These are phyloP conservation scores for Piezodorus guildinii DNA, from an alignment of 1,140 invertebrate genomes.

Conservation along the genomic window DNA sequence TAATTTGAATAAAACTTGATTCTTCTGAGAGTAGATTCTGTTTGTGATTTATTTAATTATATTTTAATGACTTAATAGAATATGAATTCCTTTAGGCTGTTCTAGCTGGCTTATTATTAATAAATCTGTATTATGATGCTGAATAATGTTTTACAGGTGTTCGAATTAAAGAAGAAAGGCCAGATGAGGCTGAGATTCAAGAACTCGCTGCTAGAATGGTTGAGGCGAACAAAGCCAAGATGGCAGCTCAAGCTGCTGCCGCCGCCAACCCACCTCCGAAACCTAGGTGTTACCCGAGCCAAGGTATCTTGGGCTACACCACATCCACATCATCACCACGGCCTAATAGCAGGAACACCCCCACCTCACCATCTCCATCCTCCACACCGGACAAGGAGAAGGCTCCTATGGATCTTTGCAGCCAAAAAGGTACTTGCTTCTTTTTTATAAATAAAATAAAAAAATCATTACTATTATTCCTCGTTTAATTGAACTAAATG, in stretches of 20 bases:
- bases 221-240: constrained; percentile 69
- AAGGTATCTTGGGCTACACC: constrained; percentile 48
- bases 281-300: constrained; percentile 31
- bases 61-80: too few relatives aligned
- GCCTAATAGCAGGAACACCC: not conserved
- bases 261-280: not conserved
- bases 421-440: constrained; percentile 18
- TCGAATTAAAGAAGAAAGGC: constrained; percentile 53
- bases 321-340: constrained; percentile 32
- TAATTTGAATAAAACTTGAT: too few relatives aligned
- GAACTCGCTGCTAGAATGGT: constrained; percentile 75
- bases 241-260: constrained; percentile 37
- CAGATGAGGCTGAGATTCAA: constrained; percentile 72
- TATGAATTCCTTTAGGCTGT: too few relatives aligned
- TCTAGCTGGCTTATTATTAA: too few relatives aligned
- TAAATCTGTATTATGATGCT: too few relatives aligned
- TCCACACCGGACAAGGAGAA: constrained; percentile 13
- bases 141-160: constrained; percentile 5
- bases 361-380: not conserved
- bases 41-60: too few relatives aligned
- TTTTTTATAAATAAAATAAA: too few relatives aligned
- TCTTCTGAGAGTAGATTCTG: too few relatives aligned
- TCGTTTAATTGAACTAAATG: too few relatives aligned
- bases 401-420: constrained; percentile 14
- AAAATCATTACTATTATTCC: too few relatives aligned